Percentiles rank a stretch among this genome's conserved stretches.
Conservation (phyloP, 2,888 invertebrate genomes). For the Octodonta nipae region DNA sequence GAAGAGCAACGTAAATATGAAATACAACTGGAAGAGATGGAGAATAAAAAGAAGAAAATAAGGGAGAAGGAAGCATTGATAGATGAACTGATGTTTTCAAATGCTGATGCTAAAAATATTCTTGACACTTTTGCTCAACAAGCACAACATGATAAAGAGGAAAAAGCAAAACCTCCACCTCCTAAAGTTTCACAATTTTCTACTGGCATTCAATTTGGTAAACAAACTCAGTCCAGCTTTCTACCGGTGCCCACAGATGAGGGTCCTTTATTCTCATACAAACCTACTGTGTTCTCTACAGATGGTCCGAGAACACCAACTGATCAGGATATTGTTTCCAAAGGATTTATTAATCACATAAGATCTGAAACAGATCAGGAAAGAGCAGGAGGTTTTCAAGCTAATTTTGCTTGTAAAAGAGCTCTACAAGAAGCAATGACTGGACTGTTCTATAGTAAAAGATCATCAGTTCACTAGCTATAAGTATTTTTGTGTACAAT, state of each 20-base stretch:
- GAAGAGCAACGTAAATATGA: constrained; percentile 63
- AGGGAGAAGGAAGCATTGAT: constrained; percentile 83
- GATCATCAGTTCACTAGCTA: constrained; percentile 6
- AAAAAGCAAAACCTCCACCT: constrained; percentile 31
- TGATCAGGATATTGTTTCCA: constrained; percentile 45
- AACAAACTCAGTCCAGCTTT: constrained; percentile 47
- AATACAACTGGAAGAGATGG: constrained; percentile 48
- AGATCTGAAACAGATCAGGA: constrained; percentile 59
- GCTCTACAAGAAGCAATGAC: constrained; percentile 80
- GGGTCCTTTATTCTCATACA: constrained; percentile 62
- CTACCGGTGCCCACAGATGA: constrained; percentile 62
- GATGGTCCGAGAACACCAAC: constrained; percentile 65
- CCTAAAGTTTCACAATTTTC: constrained; percentile 63
- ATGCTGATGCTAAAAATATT: constrained; percentile 78
- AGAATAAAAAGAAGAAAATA: constrained; percentile 69
- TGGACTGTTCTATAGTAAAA: constrained; percentile 46
- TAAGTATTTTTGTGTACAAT: too few relatives aligned
- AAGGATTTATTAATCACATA: constrained; percentile 64
- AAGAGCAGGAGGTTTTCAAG: constrained; percentile 76
- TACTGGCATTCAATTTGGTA: constrained; percentile 70
- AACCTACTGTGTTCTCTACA: constrained; percentile 42
- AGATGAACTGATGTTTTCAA: constrained; percentile 88
- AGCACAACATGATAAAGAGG: constrained; percentile 52
- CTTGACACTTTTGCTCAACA: constrained; percentile 61
- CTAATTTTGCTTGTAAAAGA: constrained; percentile 68